Base-by-base conservation (phyloP, 2,797 vertebrate species). In the Pseudopleuronectes americanus region DNA sequence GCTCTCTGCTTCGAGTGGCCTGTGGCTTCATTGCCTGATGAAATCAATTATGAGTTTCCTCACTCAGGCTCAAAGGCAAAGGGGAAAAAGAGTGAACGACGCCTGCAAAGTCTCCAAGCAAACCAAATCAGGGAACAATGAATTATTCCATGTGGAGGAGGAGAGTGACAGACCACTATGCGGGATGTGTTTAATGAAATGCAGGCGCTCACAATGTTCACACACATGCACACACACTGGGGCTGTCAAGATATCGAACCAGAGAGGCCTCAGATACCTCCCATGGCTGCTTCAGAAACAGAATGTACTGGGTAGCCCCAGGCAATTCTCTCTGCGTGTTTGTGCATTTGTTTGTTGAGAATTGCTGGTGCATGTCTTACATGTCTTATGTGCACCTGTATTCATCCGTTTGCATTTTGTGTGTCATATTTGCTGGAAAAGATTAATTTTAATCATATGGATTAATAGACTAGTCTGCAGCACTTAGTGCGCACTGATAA, bases 21-120 rank as follows among this genome's bases (percentile, higher is more conserved):
- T 68, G 3, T 47, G 41, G 67, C 76, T 57, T 70, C 43, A 55
- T 83, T 55, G 83, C 69, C 64, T 81, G 88, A 92, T 92, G 84
- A 90, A 92, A 93, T 94, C 92, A 92, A 91, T 94, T 91, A 94
- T 91, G 88, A 86, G 84, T 87, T 90, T 88, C 80, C 83, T 83
- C 81, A 64, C 79, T 89, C 68, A 57, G 72, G 59, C 78, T 70
- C 49, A 17, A 17, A 31, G 8, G 64, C 24, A 2, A 53, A 10
- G 69, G 36, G 7, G 2, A 53, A 2, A 60, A 28, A 59, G 6
- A 55, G 17, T 0, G 43, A 70, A 64, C 64, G 31, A 3, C 4
- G 2, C 19, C 68, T 41, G 60, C 8, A 8, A 78, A 71, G 69
- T 59, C 63, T 63, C 69, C 62, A 56, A 81, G 79, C 77, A 81